Conservation (phyloP, 2,888 invertebrate species). For the Amphimallon solstitiale region DNA sequence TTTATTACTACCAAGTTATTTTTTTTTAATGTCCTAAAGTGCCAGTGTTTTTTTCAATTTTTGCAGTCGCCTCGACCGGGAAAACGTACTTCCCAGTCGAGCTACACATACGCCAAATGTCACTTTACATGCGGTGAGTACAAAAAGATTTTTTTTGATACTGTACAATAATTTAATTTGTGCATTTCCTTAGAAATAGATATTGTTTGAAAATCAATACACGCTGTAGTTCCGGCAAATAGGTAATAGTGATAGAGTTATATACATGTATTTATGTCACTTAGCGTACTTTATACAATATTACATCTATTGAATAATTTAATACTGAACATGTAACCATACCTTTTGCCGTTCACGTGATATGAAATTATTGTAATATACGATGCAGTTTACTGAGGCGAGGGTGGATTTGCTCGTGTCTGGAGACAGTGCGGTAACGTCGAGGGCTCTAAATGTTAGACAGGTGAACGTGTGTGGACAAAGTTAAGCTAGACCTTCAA, state of each 20-base stretch:
- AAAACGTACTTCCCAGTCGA: no score
- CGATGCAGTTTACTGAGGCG: conserved; percentile 38
- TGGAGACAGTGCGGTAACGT: conserved; percentile 36
- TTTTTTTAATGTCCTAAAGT: no score
- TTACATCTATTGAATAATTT: conserved; percentile 26
- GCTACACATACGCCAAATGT: no score
- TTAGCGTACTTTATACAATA: conserved; percentile 19
- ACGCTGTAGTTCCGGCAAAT: background rate
- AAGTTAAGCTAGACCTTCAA: conserved; percentile 40
- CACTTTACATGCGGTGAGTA: no score
- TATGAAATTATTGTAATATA: conserved; percentile 39
- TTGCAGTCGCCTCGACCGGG: no score
- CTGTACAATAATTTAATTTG: no score
- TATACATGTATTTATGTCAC: conserved; percentile 15
- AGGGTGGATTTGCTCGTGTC: conserved; percentile 28
- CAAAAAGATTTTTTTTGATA: no score
- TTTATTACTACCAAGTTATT: no score
- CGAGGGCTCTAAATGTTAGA: conserved; percentile 37
- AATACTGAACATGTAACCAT: conserved; percentile 31
- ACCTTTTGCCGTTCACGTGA: conserved; percentile 31
- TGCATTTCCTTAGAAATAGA: no score
- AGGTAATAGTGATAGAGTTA: background rate
- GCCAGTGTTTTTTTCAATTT: no score
- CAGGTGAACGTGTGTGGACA: conserved; percentile 40
- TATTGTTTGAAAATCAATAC: background rate